These are phyloP conservation scores for Scotopteryx bipunctaria DNA, from an alignment of 2,888 invertebrate species.

Conservation along the genomic window DNA sequence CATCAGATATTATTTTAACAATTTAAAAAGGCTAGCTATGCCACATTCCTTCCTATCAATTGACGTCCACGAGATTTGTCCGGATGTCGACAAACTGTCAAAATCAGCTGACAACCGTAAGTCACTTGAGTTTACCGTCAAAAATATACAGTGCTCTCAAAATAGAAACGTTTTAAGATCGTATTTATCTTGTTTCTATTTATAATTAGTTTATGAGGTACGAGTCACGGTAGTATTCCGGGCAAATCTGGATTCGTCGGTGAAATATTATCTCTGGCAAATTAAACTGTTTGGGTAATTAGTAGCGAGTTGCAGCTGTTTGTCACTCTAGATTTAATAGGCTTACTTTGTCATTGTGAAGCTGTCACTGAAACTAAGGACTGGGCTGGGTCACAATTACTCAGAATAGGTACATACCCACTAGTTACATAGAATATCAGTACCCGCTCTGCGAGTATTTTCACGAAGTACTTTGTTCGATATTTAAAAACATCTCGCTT, in stretches of 20 bases:
- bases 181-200: conserved; percentile 47
- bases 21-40: conserved; percentile 23
- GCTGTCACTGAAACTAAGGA: background rate
- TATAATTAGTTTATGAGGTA: conserved; percentile 23
- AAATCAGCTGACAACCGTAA: conserved; percentile 50
- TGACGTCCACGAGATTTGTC: conserved; percentile 37
- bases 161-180: conserved; percentile 44
- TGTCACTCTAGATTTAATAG: background rate
- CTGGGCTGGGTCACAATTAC: background rate
- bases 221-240: conserved; percentile 16
- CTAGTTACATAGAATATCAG: too few relatives aligned
- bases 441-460: too few relatives aligned
- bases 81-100: conserved; percentile 48
- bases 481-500: too few relatives aligned
- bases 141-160: conserved; percentile 43
- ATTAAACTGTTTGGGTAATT: conserved; percentile 9
- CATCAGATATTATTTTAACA: conserved; percentile 15
- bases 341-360: background rate
- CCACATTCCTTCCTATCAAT: conserved; percentile 37
- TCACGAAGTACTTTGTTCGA: background rate
- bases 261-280: conserved; percentile 19
- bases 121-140: conserved; percentile 47
- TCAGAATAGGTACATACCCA: too few relatives aligned
- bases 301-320: background rate
- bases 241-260: conserved; percentile 19